A percentile compares a stretch with the other conserved stretches of the same genome.
Evolutionary conservation across 2,888 invertebrate genomes (phyloP).

Genomic region (Pelosia muscerda): DNA sequence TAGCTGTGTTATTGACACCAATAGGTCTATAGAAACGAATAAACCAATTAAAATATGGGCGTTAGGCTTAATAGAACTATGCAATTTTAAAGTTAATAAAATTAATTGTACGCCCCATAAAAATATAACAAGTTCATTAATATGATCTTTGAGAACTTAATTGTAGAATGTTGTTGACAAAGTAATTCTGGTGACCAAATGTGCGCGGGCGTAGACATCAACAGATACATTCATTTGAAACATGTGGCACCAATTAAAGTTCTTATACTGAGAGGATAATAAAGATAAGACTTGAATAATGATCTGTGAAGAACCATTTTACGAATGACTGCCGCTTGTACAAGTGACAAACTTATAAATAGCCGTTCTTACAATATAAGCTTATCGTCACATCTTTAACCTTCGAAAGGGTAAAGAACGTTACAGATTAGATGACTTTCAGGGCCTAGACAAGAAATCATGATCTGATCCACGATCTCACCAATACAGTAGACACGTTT

Average conservation of each 20-base stretch:
- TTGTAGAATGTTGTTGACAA: constrained; percentile 55
- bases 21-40: constrained; percentile 12
- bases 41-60: constrained; percentile 21
- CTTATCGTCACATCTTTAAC: constrained; percentile 17
- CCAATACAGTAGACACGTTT: background rate
- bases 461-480: no score
- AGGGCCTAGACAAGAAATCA: background rate
- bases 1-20: background rate
- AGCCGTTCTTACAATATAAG: constrained; percentile 37
- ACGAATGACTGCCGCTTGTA: constrained; percentile 80
- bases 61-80: constrained; percentile 29
- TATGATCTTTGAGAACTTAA: constrained; percentile 44
- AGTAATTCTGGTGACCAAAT: constrained; percentile 63
- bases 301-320: constrained; percentile 78
- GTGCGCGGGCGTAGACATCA: constrained; percentile 67
- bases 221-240: constrained; percentile 71
- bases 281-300: constrained; percentile 83
- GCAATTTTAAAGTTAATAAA: constrained; percentile 26
- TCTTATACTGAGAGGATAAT: constrained; percentile 79
- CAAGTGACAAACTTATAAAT: constrained; percentile 72
- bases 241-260: constrained; percentile 85
- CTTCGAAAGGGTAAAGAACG: constrained; percentile 14
- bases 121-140: constrained; percentile 39
- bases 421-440: constrained; percentile 6
- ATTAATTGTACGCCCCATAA: constrained; percentile 38